These are phyloP conservation scores for Dynastes tityus DNA, from an alignment of 2,888 invertebrate species.

Conservation along the genomic window DNA sequence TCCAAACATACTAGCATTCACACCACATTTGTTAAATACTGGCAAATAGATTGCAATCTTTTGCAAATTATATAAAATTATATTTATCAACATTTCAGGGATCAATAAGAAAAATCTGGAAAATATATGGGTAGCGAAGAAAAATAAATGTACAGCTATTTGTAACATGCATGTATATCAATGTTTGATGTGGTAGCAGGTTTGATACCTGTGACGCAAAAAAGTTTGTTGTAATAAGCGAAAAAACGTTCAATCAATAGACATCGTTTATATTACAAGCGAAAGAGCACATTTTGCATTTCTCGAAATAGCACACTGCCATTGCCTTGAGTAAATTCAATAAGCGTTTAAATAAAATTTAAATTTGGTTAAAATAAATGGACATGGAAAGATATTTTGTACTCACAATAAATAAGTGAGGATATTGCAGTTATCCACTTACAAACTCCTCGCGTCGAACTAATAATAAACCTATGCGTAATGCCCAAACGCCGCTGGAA, in stretches of 20 bases:
- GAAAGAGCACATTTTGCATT: no score
- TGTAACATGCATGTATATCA: background rate
- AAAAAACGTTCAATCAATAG: background rate
- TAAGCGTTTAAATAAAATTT: no score
- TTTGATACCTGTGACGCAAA: background rate
- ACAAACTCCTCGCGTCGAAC: constrained; percentile 38
- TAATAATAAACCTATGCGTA: constrained; percentile 48
- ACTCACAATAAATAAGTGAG: constrained; percentile 29
- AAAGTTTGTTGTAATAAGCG: background rate
- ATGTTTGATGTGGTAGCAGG: constrained; percentile 18
- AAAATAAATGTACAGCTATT: constrained; percentile 18
- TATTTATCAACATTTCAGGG: background rate
- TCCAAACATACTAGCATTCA: background rate
- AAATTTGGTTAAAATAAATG: background rate
- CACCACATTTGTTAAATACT: background rate
- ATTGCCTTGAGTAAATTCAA: no score
- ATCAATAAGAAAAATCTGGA: constrained; percentile 17
- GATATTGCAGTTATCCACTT: constrained; percentile 33
- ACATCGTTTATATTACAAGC: no score
- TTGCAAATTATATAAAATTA: constrained; percentile 17
- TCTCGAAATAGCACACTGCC: no score
- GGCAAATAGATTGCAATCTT: background rate
- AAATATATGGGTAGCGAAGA: background rate
- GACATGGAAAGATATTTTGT: constrained; percentile 7
- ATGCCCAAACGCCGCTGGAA: constrained; percentile 45